Evolutionary conservation across 2,113 vertebrate species (phyloP).

Genomic region (Rhineura floridana): DNA sequence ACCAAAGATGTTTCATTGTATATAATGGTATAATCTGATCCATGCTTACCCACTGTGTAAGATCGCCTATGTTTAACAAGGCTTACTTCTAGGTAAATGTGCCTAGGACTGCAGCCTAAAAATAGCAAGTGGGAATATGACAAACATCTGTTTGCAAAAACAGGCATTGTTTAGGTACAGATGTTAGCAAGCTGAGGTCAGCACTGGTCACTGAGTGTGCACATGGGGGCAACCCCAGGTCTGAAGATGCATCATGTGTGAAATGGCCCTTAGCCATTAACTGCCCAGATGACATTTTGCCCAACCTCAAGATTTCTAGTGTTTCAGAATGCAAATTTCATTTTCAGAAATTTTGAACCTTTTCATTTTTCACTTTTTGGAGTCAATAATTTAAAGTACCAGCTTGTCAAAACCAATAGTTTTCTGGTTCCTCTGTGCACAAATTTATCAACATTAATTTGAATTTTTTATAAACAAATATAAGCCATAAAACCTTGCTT

Average conservation of each 20-base stretch:
- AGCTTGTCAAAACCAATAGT: too few species aligned
- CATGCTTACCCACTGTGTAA: too few species aligned
- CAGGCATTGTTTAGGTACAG: not conserved
- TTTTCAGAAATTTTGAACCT: not conserved
- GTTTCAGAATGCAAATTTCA: not conserved
- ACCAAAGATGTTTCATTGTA: too few species aligned
- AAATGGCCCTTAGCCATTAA: not conserved
- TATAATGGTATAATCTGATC: too few species aligned
- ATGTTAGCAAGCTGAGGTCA: not conserved
- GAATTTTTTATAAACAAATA: not conserved
- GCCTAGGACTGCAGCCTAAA: not conserved
- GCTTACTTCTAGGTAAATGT: not conserved
- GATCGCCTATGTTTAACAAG: not conserved
- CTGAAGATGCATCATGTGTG: not conserved
- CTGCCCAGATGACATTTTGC: not conserved
- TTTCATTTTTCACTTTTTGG: not conserved
- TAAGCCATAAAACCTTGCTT: not conserved
- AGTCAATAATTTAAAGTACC: not conserved
- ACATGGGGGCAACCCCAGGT: not conserved
- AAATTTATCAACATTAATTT: not conserved
- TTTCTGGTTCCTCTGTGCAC: not conserved
- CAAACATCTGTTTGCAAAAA: not conserved
- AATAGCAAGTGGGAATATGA: not conserved
- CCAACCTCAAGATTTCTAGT: not conserved
- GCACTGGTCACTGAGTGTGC: too few species aligned